Evolutionary conservation across 2,113 vertebrate genomes (phyloP).

Genomic region (Rynchops niger): DNA sequence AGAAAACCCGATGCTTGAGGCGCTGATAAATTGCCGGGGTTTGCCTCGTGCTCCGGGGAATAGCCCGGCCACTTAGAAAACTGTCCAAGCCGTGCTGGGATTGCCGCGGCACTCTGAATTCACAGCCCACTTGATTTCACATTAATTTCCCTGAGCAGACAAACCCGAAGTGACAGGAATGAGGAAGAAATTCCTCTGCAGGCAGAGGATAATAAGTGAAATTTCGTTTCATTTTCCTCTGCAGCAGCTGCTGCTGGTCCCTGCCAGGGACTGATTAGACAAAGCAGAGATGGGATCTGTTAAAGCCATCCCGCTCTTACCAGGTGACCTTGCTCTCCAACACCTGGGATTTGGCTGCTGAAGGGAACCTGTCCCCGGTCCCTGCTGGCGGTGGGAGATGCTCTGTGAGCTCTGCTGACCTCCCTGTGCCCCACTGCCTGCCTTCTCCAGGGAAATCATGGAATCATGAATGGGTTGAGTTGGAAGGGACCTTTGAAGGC

Average conservation of each 20-base stretch:
- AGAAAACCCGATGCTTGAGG: neutral
- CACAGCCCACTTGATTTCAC: constrained; percentile 3
- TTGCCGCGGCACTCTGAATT: neutral
- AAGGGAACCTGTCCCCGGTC: neutral
- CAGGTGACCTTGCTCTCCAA: neutral
- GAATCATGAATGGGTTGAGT: neutral
- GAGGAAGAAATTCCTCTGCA: constrained; percentile 3
- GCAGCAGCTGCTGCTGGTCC: neutral
- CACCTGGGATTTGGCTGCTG: neutral
- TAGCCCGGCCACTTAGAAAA: neutral
- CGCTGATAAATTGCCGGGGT: neutral
- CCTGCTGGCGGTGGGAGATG: neutral
- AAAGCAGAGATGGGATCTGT: neutral
- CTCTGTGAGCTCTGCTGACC: neutral
- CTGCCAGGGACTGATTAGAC: neutral
- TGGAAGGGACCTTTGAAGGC: neutral
- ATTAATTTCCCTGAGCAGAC: neutral
- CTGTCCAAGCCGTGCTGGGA: neutral
- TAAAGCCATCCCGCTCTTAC: rapidly evolving
- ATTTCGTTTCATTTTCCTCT: neutral
- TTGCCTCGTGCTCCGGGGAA: neutral
- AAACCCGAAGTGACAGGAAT: constrained; percentile 28
- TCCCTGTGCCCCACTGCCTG: neutral
- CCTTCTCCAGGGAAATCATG: neutral
- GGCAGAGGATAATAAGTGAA: neutral